A percentile compares a stretch with the other conserved stretches of the same genome.
Conservation (phyloP, 2,888 invertebrate species). For the Phaedon cochleariae region DNA sequence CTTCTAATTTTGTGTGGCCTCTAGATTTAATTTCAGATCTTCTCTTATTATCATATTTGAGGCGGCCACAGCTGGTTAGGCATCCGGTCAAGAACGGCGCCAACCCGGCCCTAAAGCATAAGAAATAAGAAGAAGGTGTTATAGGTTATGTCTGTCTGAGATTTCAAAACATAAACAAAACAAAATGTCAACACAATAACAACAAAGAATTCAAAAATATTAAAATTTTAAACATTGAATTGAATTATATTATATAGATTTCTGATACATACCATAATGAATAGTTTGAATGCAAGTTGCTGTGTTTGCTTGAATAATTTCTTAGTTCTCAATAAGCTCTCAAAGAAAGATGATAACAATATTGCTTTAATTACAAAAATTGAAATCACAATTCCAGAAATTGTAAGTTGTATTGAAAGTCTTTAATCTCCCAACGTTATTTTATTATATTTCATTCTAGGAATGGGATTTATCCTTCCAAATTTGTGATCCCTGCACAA, state of each 20-base stretch:
- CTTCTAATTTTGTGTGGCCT: too few species aligned
- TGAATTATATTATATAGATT: too few species aligned
- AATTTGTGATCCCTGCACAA: conserved; percentile 45
- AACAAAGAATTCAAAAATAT: too few species aligned
- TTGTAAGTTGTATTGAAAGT: conserved; percentile 38
- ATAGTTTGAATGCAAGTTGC: conserved; percentile 24
- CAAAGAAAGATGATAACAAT: conserved; percentile 38
- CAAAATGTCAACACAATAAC: too few species aligned
- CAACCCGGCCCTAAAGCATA: too few species aligned
- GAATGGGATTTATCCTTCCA: conserved; percentile 38
- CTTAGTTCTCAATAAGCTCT: conserved; percentile 36
- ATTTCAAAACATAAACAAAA: too few species aligned
- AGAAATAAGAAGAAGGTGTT: too few species aligned
- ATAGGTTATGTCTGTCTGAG: too few species aligned
- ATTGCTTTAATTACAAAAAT: conserved; percentile 38
- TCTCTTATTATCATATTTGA: too few species aligned
- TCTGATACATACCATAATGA: not conserved
- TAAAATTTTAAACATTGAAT: not conserved
- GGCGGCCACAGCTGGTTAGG: too few species aligned
- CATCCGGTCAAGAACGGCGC: too few species aligned
- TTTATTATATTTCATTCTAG: conserved; percentile 28
- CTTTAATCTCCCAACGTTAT: not conserved
- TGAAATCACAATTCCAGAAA: conserved; percentile 39
- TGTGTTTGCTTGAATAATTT: conserved; percentile 44
- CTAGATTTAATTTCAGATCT: too few species aligned